Percentiles rank a stretch among this genome's conserved stretches.
Evolutionary conservation across 2,888 invertebrate species (phyloP).

Genomic region (Epinotia demarniana): DNA sequence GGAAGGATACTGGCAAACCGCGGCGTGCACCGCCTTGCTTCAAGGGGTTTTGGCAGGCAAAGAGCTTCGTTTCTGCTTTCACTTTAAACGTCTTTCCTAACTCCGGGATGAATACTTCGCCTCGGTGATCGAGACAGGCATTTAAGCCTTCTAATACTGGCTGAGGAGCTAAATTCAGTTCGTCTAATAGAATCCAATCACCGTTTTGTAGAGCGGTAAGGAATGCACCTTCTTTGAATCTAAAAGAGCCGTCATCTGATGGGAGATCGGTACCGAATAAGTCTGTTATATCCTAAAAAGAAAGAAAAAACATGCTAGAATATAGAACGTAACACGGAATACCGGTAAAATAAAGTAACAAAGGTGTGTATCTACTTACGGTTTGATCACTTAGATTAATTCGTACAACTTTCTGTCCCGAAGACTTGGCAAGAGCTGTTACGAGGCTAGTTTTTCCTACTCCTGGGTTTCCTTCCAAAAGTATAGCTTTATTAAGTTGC

Average conservation of each 20-base stretch:
- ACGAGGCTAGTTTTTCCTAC: constrained; percentile 99
- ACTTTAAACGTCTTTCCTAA: constrained; percentile 94
- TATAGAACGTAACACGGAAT: constrained; percentile 48
- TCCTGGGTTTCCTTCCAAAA: constrained; percentile 98
- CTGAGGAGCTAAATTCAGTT: constrained; percentile 99
- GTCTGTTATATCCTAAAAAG: constrained; percentile 94
- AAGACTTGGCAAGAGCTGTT: constrained; percentile 92
- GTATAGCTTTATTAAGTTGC: constrained; percentile 95
- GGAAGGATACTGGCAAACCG: constrained; percentile 97
- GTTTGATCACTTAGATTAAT: constrained; percentile 99
- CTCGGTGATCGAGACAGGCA: constrained; percentile 98
- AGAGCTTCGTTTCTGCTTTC: constrained; percentile 91
- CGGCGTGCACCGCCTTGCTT: constrained; percentile 98
- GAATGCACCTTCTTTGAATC: constrained; percentile 98
- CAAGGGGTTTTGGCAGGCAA: constrained; percentile 99
- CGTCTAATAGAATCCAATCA: constrained; percentile 98
- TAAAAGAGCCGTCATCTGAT: constrained; percentile 96
- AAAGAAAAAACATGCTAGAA: constrained; percentile 16
- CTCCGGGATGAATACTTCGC: constrained; percentile 98
- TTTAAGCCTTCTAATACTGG: constrained; percentile 99
- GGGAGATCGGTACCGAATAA: constrained; percentile 99
- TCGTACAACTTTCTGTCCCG: constrained; percentile 93
- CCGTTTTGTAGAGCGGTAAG: constrained; percentile 95
- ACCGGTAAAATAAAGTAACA: constrained; percentile 14
- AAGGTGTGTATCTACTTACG: constrained; percentile 83